A percentile compares a stretch with the other conserved stretches of the same genome.
These are phyloP conservation scores for Zaprionus nigranus DNA, from an alignment of 1,140 invertebrate species.

Conservation along the genomic window DNA sequence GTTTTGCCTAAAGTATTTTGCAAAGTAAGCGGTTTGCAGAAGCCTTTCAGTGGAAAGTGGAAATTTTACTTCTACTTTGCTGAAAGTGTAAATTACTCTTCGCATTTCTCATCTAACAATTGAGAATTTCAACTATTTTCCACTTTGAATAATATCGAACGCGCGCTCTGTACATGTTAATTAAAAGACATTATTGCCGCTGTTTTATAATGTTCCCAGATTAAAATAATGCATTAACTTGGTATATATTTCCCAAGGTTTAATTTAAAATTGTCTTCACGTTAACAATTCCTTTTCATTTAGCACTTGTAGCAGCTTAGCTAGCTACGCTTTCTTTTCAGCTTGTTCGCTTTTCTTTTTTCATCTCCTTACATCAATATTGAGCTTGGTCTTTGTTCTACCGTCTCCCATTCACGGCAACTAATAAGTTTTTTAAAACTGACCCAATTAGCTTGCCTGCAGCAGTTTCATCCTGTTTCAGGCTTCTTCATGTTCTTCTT, in stretches of 20 bases:
- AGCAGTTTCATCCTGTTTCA: conserved; percentile 29
- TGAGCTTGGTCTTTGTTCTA: conserved; percentile 38
- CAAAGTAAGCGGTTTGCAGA: conserved; percentile 21
- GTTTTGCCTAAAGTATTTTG: conserved; percentile 26
- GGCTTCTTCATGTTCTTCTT: conserved; percentile 27
- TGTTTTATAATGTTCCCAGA: no score
- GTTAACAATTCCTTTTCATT: not conserved
- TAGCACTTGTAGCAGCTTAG: conserved; percentile 4
- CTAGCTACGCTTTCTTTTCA: not conserved
- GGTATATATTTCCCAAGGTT: no score
- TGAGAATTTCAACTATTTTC: no score
- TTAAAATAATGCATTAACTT: no score
- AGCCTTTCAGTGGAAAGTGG: conserved; percentile 16
- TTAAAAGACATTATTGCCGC: no score
- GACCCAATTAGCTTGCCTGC: conserved; percentile 70
- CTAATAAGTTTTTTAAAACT: conserved; percentile 74
- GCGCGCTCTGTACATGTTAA: no score
- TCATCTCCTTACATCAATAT: conserved; percentile 1
- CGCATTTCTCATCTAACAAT: no score
- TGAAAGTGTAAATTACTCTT: not conserved
- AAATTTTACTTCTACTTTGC: not conserved
- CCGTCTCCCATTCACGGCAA: conserved; percentile 35
- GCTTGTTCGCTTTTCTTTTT: conserved; percentile 7
- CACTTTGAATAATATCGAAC: no score
- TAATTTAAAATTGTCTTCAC: not conserved